These are phyloP conservation scores for Melinaea marsaeus DNA, from an alignment of 2,888 invertebrate genomes.

Conservation along the genomic window DNA sequence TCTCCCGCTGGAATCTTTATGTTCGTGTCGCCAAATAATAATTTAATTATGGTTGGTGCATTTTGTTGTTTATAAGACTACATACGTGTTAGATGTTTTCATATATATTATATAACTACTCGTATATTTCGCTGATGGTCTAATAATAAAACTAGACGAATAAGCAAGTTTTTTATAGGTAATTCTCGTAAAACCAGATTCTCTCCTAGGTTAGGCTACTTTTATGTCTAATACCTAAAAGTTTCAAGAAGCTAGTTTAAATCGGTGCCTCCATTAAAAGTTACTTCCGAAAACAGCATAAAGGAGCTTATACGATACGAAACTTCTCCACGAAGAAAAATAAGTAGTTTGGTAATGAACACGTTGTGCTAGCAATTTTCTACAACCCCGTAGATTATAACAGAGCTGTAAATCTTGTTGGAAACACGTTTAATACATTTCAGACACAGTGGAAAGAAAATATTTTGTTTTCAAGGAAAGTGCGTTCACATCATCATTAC, in stretches of 20 bases:
- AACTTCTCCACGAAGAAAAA: slow-evolving; percentile 27
- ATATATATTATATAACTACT: no score
- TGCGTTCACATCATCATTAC: slow-evolving; percentile 77
- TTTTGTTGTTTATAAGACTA: neutral
- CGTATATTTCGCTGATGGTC: no score
- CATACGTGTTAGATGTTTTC: no score
- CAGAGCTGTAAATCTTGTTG: slow-evolving; percentile 52
- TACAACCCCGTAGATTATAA: slow-evolving; percentile 25
- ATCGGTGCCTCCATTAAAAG: slow-evolving; percentile 34
- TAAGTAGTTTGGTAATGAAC: slow-evolving; percentile 35
- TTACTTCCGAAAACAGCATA: slow-evolving; percentile 31
- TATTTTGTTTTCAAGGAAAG: slow-evolving; percentile 71
- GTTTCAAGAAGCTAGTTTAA: slow-evolving; percentile 34
- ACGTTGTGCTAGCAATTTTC: slow-evolving; percentile 24
- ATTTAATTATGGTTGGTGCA: slow-evolving; percentile 15
- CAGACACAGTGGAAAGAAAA: slow-evolving; percentile 70
- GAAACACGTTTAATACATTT: slow-evolving; percentile 58
- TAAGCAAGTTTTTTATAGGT: slow-evolving; percentile 27
- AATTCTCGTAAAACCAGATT: slow-evolving; percentile 25
- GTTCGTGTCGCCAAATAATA: slow-evolving; percentile 20
- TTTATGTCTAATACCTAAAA: slow-evolving; percentile 30
- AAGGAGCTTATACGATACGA: slow-evolving; percentile 27
- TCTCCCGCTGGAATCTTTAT: slow-evolving; percentile 44
- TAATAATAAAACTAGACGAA: neutral
- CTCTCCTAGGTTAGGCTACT: slow-evolving; percentile 22